These are phyloP conservation scores for Bradypus variegatus DNA, from an alignment of 2,797 vertebrate species.

Conservation along the genomic window DNA sequence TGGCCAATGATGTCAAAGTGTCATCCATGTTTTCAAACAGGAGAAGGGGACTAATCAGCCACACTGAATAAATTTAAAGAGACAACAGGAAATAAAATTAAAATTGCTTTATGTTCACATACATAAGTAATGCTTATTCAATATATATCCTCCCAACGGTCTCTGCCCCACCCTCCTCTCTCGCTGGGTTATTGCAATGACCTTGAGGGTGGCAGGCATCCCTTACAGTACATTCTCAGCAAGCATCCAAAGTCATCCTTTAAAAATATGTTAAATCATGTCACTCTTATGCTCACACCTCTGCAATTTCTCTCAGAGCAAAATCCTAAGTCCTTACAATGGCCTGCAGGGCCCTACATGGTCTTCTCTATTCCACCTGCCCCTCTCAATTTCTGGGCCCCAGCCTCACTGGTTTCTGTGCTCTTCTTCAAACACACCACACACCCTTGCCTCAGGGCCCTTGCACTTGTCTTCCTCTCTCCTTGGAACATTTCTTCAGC, in stretches of 20 bases:
- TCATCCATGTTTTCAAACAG: neutral
- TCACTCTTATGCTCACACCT: neutral
- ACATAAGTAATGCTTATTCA: neutral
- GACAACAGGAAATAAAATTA: neutral
- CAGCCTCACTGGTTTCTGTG: neutral
- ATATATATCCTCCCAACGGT: rapidly evolving
- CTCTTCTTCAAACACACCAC: neutral
- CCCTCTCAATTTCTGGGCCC: neutral
- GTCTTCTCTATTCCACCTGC: neutral
- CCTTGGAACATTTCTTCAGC: neutral
- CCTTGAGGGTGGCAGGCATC: neutral
- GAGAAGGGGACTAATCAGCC: neutral
- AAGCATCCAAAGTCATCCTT: neutral
- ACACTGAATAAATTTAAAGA: neutral
- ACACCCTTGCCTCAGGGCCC: neutral
- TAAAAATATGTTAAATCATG: neutral
- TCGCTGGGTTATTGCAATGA: neutral
- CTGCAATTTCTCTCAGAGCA: neutral
- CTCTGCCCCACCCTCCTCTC: neutral
- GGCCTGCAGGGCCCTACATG: neutral
- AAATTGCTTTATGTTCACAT: neutral
- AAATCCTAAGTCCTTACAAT: neutral
- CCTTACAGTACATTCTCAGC: neutral
- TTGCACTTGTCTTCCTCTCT: neutral
- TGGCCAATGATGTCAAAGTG: neutral